Conservation (phyloP, 2,888 invertebrate genomes). For the Onchidella celtica region DNA sequence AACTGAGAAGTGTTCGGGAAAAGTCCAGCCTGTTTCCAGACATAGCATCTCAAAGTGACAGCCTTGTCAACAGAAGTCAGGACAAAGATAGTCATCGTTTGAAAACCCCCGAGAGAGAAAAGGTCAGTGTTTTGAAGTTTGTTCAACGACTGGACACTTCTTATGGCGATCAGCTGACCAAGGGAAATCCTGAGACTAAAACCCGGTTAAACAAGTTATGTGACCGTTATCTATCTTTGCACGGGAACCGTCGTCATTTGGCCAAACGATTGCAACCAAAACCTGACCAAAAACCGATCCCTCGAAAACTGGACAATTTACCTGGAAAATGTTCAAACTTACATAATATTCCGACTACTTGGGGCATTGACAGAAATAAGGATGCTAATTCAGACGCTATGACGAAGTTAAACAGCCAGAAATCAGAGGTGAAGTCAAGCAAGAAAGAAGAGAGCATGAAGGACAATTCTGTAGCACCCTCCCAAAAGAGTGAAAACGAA, state of each 20-base stretch:
- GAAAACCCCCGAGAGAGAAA: too few species aligned
- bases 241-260: neutral
- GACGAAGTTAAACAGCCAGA: neutral
- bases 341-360: too few species aligned
- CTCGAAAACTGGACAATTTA: neutral
- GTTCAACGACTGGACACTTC: constrained; percentile 2
- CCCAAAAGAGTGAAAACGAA: neutral
- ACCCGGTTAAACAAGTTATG: constrained; percentile 5
- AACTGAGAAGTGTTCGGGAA: too few species aligned
- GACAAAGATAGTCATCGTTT: too few species aligned
- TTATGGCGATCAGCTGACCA: constrained; percentile 11
- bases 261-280: neutral
- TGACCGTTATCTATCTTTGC: constrained; percentile 1
- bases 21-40: too few species aligned
- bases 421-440: neutral
- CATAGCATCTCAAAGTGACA: too few species aligned
- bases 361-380: neutral
- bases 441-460: neutral
- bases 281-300: neutral
- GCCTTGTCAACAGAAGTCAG: too few species aligned
- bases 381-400: neutral
- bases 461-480: neutral
- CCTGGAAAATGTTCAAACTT: neutral
- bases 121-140: constrained; percentile 14
- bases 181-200: neutral